Evolutionary conservation across 2,113 vertebrate genomes (phyloP), one percentile per base, ranked within the genome.

Genomic region (Lampris incognitus): DNA sequence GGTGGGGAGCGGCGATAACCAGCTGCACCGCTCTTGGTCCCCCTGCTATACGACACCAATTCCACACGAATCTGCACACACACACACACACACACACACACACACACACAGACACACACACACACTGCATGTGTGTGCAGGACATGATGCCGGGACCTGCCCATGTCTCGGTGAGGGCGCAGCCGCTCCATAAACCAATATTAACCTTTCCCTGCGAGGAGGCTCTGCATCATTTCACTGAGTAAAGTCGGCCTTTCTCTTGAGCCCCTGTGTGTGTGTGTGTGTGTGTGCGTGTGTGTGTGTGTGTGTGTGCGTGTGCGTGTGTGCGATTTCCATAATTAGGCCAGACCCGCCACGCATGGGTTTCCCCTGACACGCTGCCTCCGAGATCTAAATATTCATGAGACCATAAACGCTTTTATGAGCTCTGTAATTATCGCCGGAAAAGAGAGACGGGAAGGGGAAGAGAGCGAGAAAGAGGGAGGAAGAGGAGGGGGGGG

Each of bases 361-460:
- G 87, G 88, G 89, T 86, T 78, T 87, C 89, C 88, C 88, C 82
- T 78, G 88, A 91, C 86, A 83, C 83, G 84, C 86, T 74, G 85
- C 86, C 79, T 89, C 81, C 24, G 78, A 87, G 67, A 78, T 72
- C 79, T 91, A 89, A 92, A 92, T 92, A 92, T 92, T 92, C 87
- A 92, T 92, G 91, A 88, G 83, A 74, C 76, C 81, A 64, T 91
- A 91, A 91, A 89, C 48, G 54, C 87, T 86, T 89, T 87, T 80
- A 87, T 87, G 82, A 86, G 86, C 72, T 78, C 85, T 74, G 78
- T 83, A 90, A 91, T 92, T 90, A 88, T 74, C 80, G 84, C 80
- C 54, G 73, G 74, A 82, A 88, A 88, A 85, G 55, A 87, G 68
- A 89, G 10, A 36, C 55, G 74, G 48, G 59, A 57, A 76, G 56